These are phyloP conservation scores for Phallusia fumigata DNA, from an alignment of 23 tunicate genomes.

Conservation along the genomic window DNA sequence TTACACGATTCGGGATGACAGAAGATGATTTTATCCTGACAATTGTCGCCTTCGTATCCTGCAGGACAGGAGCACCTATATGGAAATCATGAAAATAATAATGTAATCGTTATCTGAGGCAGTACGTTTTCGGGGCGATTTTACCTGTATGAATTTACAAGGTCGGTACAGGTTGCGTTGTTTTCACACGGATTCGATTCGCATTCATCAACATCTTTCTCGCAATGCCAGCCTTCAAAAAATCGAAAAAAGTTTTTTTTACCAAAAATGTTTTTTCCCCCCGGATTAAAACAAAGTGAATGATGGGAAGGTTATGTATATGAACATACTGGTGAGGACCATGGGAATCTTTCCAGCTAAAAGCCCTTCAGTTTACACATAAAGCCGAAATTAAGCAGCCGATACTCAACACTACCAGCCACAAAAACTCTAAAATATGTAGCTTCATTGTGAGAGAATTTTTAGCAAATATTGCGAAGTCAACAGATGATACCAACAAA, in stretches of 20 bases:
- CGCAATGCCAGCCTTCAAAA: constrained; percentile 14
- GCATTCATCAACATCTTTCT: constrained; percentile 16
- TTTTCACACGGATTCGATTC: constrained; percentile 29
- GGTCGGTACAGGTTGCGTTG: constrained; percentile 16
- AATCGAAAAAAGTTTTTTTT: not conserved
- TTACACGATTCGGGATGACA: constrained; percentile 38
- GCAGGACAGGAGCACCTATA: constrained; percentile 33
- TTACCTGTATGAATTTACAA: constrained; percentile 19
- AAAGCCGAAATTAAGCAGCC: constrained; percentile 39
- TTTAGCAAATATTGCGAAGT: constrained; percentile 23
- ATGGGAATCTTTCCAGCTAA: constrained; percentile 56
- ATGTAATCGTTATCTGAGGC: not conserved
- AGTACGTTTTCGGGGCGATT: not conserved
- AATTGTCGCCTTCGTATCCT: constrained; percentile 44
- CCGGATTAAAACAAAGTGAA: too few species aligned
- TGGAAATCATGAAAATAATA: too few species aligned
- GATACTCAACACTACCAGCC: constrained; percentile 46
- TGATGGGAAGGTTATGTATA: constrained; percentile 3
- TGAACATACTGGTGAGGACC: constrained; percentile 77
- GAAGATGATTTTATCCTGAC: constrained; percentile 20
- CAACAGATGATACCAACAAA: not conserved
- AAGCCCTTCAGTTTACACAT: constrained; percentile 52
- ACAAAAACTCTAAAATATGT: constrained; percentile 48
- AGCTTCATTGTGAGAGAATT: constrained; percentile 83
- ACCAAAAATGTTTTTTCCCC: too few species aligned